phyloP scores from a whole-genome alignment of 2,888 invertebrate genomes.

The Salticus scenicus region DNA sequence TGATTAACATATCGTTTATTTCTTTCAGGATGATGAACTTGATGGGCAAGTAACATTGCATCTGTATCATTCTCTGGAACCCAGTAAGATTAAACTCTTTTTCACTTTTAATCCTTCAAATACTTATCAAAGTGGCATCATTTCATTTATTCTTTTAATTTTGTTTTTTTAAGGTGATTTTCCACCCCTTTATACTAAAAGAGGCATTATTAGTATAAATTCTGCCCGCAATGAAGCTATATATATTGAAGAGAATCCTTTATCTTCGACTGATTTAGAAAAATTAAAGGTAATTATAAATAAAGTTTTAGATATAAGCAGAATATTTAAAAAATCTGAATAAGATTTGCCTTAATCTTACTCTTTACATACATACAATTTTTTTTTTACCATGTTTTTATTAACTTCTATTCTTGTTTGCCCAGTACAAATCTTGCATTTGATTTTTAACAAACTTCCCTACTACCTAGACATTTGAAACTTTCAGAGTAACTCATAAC shows the following conservation, averaged over 20 bases:
- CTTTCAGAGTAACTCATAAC: too few species aligned
- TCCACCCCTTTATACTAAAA: conserved; percentile 36
- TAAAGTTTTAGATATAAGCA: too few species aligned
- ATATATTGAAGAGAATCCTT: conserved; percentile 34
- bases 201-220: conserved; percentile 42
- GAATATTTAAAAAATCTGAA: too few species aligned
- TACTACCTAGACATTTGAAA: too few species aligned
- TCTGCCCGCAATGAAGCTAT: conserved; percentile 49
- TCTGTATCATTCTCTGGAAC: conserved; percentile 57
- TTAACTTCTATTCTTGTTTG: too few species aligned
- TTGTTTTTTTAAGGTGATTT: conserved; percentile 25
- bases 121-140: too few species aligned
- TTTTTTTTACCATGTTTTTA: too few species aligned
- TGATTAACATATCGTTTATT: neutral
- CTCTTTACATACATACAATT: too few species aligned
- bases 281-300: conserved; percentile 33
- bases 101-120: too few species aligned
- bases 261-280: conserved; percentile 29
- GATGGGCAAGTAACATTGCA: conserved; percentile 53
- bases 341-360: too few species aligned
- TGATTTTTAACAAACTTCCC: too few species aligned
- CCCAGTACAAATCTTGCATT: too few species aligned
- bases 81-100: conserved; percentile 49
- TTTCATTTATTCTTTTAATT: neutral
- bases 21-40: conserved; percentile 53